Conservation (phyloP, 2,888 invertebrate genomes). For the Nomada hirtipes region DNA sequence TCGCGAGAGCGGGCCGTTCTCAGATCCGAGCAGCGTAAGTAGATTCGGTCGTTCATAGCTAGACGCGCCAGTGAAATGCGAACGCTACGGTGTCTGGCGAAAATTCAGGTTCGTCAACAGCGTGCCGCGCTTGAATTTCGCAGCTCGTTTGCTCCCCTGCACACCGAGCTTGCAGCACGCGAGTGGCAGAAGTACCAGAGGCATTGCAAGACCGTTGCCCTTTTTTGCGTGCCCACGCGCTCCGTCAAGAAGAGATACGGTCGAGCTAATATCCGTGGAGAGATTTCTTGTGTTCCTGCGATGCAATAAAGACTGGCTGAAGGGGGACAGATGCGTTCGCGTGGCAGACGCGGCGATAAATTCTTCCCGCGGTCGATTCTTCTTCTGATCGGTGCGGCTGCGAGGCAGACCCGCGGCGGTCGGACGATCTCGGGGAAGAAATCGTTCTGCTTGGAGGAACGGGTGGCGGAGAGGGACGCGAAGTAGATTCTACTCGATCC, state of each 20-base stretch:
- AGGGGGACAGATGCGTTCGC: constrained; percentile 67
- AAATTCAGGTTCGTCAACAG: background rate
- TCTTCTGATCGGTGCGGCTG: constrained; percentile 24
- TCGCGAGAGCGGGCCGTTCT: background rate
- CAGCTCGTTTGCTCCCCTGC: too few relatives aligned
- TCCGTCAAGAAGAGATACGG: constrained; percentile 62
- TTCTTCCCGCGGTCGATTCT: constrained; percentile 63
- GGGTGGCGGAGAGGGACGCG: background rate
- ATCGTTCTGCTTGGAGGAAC: background rate
- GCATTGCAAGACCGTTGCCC: constrained; percentile 24
- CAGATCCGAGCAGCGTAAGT: background rate
- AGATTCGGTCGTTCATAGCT: background rate
- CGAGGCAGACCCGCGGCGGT: constrained; percentile 22
- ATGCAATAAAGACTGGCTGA: constrained; percentile 66
- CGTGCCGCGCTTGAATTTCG: too few relatives aligned
- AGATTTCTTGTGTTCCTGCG: constrained; percentile 64
- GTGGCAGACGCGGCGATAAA: constrained; percentile 65
- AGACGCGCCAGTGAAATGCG: background rate
- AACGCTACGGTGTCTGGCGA: too few relatives aligned
- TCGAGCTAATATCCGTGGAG: constrained; percentile 62
- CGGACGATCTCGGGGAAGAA: constrained; percentile 48
- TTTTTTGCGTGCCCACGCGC: constrained; percentile 33
- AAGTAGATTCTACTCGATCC: too few relatives aligned
- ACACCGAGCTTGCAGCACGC: too few relatives aligned
- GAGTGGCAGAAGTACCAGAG: background rate